phyloP scores from a whole-genome alignment of 2,113 vertebrate species.

The Gnathonemus longibarbis region DNA sequence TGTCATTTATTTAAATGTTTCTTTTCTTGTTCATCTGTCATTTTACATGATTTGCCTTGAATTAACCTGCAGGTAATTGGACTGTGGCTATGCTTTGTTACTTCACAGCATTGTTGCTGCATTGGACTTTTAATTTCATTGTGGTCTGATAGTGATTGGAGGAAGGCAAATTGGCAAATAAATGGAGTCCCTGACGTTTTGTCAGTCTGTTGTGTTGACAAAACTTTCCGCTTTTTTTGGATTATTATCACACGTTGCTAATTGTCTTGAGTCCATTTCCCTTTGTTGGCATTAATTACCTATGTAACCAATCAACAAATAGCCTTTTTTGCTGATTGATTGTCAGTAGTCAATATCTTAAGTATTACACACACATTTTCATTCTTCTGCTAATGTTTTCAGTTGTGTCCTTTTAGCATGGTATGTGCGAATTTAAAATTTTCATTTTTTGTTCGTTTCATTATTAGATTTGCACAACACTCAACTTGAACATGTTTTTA shows the following conservation, averaged over 20 bases:
- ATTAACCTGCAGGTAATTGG: neutral
- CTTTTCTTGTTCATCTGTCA: neutral
- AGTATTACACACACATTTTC: neutral
- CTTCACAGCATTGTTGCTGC: constrained; percentile 5
- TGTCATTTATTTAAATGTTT: neutral
- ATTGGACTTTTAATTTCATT: neutral
- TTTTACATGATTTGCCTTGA: constrained; percentile 17
- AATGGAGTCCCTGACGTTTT: neutral
- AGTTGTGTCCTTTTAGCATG: neutral
- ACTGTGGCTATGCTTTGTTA: constrained; percentile 8
- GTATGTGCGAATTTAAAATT: neutral
- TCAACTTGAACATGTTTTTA: constrained; percentile 29
- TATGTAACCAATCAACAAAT: constrained; percentile 13
- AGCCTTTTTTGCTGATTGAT: constrained; percentile 4
- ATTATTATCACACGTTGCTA: neutral
- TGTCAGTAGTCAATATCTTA: constrained; percentile 7
- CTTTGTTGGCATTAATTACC: neutral
- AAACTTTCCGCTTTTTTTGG: neutral
- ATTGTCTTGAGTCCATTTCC: constrained; percentile 5
- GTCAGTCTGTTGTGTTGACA: neutral
- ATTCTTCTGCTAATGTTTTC: neutral
- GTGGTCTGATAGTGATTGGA: neutral
- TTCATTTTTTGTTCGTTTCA: neutral
- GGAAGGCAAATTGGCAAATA: neutral
- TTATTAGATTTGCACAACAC: constrained; percentile 30